Evolutionary conservation across 2,113 vertebrate species (phyloP).

Genomic region (Sphyrna mokarran): DNA sequence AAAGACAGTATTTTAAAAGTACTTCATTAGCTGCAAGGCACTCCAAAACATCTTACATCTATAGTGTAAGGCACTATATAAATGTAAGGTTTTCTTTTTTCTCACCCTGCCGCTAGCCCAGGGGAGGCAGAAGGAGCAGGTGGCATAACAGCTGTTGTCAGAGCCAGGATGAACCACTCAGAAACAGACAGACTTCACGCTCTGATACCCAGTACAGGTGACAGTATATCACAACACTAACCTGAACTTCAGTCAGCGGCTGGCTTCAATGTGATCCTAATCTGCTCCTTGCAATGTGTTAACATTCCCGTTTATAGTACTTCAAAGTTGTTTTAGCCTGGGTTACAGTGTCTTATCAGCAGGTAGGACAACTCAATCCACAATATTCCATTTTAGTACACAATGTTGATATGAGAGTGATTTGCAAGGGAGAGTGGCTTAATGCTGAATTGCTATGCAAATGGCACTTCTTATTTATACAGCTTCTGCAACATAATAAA

Average conservation of each 20-base stretch:
- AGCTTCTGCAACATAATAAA: neutral
- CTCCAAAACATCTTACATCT: neutral
- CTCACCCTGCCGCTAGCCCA: neutral
- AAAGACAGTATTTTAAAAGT: neutral
- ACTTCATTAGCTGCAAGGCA: neutral
- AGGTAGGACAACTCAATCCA: neutral
- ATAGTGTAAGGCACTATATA: neutral
- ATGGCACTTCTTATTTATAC: neutral
- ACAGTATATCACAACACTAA: neutral
- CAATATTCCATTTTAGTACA: neutral
- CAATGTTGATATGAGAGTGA: neutral
- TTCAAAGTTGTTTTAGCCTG: neutral
- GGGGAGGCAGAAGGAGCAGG: neutral
- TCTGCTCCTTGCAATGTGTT: neutral
- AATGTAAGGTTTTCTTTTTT: neutral
- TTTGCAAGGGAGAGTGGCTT: neutral
- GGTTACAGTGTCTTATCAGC: neutral
- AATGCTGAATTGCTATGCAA: neutral
- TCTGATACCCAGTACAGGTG: neutral
- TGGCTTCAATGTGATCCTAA: neutral
- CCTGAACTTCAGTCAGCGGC: constrained; percentile 4
- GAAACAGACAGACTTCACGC: neutral
- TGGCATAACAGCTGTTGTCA: neutral
- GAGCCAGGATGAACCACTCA: neutral
- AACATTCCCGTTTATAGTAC: neutral